phyloP scores from a whole-genome alignment of 2,113 vertebrate genomes.

The Telmatochromis bifrenatus region DNA sequence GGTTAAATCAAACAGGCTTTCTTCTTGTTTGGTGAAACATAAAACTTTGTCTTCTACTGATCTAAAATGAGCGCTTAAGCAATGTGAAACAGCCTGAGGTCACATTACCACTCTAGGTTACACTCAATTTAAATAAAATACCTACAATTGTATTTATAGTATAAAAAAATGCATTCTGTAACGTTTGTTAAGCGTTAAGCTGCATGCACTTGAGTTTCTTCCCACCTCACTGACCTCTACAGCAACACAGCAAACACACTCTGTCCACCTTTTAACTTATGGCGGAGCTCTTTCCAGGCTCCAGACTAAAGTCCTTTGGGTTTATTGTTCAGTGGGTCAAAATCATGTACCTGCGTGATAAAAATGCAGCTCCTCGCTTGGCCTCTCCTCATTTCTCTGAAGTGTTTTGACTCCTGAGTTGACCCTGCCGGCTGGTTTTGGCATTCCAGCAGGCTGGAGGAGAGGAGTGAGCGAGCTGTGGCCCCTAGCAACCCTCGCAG shows the following conservation, averaged over 20 bases:
- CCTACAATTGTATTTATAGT: background rate
- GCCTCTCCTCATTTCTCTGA: constrained; percentile 51
- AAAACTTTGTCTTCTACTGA: background rate
- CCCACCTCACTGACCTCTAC: background rate
- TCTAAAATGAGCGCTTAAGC: background rate
- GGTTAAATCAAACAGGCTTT: background rate
- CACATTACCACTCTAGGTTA: background rate
- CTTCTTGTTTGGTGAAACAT: background rate
- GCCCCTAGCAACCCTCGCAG: constrained; percentile 11
- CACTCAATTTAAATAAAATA: background rate
- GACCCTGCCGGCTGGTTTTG: constrained; percentile 75
- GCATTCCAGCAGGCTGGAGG: constrained; percentile 70
- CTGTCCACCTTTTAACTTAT: constrained; percentile 21
- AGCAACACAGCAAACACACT: background rate
- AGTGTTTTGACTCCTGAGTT: constrained; percentile 56
- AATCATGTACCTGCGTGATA: constrained; percentile 37
- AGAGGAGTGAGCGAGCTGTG: constrained; percentile 50
- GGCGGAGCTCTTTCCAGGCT: background rate
- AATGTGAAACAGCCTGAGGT: background rate
- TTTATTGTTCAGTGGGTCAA: constrained; percentile 32
- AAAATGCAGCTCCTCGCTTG: constrained; percentile 51
- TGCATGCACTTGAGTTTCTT: background rate
- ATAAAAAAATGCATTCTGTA: background rate
- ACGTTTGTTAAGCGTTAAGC: background rate
- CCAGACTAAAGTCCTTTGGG: constrained; percentile 3